Percentiles rank a stretch among this genome's conserved stretches.
These are phyloP conservation scores for Epirrhoe alternata DNA, from an alignment of 2,888 invertebrate genomes.

Conservation along the genomic window DNA sequence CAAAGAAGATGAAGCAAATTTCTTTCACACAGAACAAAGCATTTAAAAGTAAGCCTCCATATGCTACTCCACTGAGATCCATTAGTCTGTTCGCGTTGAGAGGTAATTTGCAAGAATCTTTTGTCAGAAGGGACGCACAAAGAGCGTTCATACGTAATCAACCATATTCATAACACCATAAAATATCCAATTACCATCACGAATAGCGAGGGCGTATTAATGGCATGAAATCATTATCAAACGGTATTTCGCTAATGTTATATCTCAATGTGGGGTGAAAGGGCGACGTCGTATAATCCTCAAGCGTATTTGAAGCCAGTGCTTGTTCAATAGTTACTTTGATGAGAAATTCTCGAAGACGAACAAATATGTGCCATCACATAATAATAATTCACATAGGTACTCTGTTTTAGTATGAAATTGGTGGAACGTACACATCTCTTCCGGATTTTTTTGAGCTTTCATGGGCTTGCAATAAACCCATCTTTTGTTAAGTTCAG, in stretches of 20 bases:
- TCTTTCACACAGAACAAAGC: conserved; percentile 78
- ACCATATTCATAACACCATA: conserved; percentile 67
- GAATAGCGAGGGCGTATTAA: conserved; percentile 56
- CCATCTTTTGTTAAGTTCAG: too few species aligned
- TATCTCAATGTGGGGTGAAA: conserved; percentile 42
- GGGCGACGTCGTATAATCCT: conserved; percentile 37
- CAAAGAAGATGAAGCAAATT: conserved; percentile 72
- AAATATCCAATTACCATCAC: conserved; percentile 68
- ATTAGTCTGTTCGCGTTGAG: conserved; percentile 71
- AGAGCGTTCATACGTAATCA: conserved; percentile 68
- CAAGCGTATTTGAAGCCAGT: conserved; percentile 23
- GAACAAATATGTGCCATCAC: not conserved
- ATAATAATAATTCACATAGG: not conserved
- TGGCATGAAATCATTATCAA: conserved; percentile 68
- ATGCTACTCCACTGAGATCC: conserved; percentile 80
- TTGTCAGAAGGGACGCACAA: conserved; percentile 73
- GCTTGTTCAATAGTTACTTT: not conserved
- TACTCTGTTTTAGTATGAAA: not conserved
- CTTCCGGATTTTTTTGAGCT: too few species aligned
- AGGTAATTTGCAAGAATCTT: conserved; percentile 78
- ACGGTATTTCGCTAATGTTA: conserved; percentile 52
- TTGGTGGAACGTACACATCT: too few species aligned
- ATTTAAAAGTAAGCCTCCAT: conserved; percentile 75
- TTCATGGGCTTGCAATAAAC: too few species aligned
- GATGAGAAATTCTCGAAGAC: not conserved